A percentile compares a stretch with the other conserved stretches of the same genome.
Evolutionary conservation across 2,888 invertebrate genomes (phyloP).

Genomic region (Tetranychus truncatus): DNA sequence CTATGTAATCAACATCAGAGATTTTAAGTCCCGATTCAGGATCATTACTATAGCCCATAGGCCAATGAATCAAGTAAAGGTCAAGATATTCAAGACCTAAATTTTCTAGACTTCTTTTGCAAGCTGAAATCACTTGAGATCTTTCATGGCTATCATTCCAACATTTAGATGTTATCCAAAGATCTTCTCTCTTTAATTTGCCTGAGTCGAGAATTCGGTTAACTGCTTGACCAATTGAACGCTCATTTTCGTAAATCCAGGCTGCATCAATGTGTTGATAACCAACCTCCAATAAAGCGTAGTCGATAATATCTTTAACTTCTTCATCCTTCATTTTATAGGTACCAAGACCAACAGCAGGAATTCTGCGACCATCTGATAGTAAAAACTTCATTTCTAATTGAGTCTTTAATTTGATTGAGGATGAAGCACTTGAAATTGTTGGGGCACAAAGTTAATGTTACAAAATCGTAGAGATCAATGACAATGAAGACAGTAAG

Average conservation of each 20-base stretch:
- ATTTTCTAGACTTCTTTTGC: slow-evolving; percentile 49
- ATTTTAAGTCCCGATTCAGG: slow-evolving; percentile 40
- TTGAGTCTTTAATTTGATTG: no score
- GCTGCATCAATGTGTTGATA: slow-evolving; percentile 34
- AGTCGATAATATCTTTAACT: slow-evolving; percentile 24
- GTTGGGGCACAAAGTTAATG: no score
- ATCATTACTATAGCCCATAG: slow-evolving; percentile 47
- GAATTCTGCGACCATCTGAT: not conserved
- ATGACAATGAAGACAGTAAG: no score
- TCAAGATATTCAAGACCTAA: slow-evolving; percentile 60
- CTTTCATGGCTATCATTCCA: slow-evolving; percentile 75
- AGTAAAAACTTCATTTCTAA: not conserved
- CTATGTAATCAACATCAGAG: slow-evolving; percentile 51
- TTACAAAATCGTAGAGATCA: no score
- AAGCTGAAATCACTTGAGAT: slow-evolving; percentile 51
- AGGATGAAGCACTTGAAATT: no score
- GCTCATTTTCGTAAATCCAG: slow-evolving; percentile 31
- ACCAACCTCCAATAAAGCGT: slow-evolving; percentile 30
- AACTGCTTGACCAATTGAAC: slow-evolving; percentile 32
- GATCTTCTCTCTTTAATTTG: slow-evolving; percentile 31
- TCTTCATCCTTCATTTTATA: slow-evolving; percentile 11
- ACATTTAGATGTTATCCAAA: slow-evolving; percentile 38
- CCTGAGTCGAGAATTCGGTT: slow-evolving; percentile 30
- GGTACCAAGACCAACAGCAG: not conserved
- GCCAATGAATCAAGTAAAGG: slow-evolving; percentile 81